These are phyloP conservation scores for Agrochola litura DNA, from an alignment of 2,888 invertebrate species.

Conservation along the genomic window DNA sequence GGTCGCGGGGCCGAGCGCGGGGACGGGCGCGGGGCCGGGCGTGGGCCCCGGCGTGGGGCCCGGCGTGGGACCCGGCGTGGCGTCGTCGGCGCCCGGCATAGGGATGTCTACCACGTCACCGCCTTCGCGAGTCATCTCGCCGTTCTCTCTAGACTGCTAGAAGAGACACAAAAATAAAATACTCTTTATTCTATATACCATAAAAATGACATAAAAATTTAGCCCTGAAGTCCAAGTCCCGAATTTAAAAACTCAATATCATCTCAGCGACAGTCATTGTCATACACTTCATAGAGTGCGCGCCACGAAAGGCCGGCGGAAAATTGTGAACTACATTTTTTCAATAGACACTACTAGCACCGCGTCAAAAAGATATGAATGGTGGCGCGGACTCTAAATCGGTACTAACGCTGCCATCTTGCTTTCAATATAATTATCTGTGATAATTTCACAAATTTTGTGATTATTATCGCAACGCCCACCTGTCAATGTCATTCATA, in stretches of 20 bases:
- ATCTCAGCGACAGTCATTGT: background rate
- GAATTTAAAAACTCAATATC: background rate
- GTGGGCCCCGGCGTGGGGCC: background rate
- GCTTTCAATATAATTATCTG: background rate
- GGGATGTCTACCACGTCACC: constrained; percentile 93
- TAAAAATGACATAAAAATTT: background rate
- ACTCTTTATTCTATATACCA: background rate
- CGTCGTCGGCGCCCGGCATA: constrained; percentile 89
- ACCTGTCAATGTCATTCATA: background rate
- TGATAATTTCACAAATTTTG: too few relatives aligned
- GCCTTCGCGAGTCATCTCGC: constrained; percentile 70
- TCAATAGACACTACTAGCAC: too few relatives aligned
- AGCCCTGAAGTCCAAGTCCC: background rate
- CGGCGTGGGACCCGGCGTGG: constrained; percentile 8
- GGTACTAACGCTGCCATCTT: background rate
- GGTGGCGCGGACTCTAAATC: too few relatives aligned
- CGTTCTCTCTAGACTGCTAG: constrained; percentile 85
- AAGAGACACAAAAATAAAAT: background rate
- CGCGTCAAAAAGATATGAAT: too few relatives aligned
- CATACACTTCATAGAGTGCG: too few relatives aligned
- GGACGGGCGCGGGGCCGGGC: constrained; percentile 71
- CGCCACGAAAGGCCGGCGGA: too few relatives aligned
- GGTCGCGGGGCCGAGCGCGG: constrained; percentile 64
- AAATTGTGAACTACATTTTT: too few relatives aligned
- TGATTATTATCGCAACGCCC: too few relatives aligned